phyloP scores from a whole-genome alignment of 2,113 vertebrate species.

The Mirza zaza region DNA sequence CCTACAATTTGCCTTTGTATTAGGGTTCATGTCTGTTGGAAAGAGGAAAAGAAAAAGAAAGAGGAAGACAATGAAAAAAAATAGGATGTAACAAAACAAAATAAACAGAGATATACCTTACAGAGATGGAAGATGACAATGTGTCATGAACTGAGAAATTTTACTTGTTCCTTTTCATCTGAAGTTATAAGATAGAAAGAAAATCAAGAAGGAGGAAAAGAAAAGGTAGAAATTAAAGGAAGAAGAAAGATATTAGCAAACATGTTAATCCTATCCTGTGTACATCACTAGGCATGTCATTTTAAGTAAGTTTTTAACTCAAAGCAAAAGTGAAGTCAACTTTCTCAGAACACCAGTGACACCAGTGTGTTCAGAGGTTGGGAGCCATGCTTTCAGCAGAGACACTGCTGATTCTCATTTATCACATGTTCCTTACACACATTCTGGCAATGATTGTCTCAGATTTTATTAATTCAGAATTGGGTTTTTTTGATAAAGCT shows the following conservation, averaged over 20 bases:
- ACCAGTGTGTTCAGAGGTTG: background rate
- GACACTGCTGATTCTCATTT: background rate
- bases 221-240: background rate
- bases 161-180: background rate
- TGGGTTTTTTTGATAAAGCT: slow-evolving; percentile 60
- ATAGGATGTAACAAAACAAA: background rate
- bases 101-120: background rate
- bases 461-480: slow-evolving; percentile 44
- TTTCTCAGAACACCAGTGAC: background rate
- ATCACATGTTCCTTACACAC: background rate
- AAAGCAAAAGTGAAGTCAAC: background rate
- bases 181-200: background rate
- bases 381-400: background rate
- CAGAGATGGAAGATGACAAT: background rate
- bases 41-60: background rate
- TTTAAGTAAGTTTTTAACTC: background rate
- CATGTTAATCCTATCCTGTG: background rate
- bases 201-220: background rate
- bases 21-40: background rate
- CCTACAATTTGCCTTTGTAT: background rate
- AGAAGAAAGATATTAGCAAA: background rate
- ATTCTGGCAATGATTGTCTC: background rate
- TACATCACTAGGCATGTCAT: background rate
- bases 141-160: background rate
- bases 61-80: background rate